Evolutionary conservation across 1,140 invertebrate genomes (phyloP), one percentile per base, ranked within the genome.

Genomic region (Zophobas atratus): DNA sequence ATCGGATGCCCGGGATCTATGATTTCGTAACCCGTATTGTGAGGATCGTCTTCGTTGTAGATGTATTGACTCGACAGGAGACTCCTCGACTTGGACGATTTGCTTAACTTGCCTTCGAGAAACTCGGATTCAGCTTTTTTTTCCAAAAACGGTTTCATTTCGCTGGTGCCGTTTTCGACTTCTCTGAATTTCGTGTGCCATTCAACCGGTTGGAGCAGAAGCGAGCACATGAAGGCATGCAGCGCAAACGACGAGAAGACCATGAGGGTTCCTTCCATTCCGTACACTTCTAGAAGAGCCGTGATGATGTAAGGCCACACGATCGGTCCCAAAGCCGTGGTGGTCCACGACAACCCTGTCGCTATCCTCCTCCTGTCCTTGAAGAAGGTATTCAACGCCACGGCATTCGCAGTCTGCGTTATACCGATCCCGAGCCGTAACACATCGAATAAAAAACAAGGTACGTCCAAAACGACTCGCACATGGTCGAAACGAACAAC

Each of bases 41-140:
- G 84, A 20, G 88, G 88, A 80, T 92, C 89, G 81, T 92, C 91
- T 79, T 92, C 90, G 82, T 92, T 92, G 80, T 90, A 91, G 35
- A 92, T 86, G 84, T 92, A 92, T 82, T 92, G 92, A 84, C 91
- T 92, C 73, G 90, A 90, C 81, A 91, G 89, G 39, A 90, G 32
- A 67, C 79, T 83, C 38, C 57, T 20, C 38, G 74, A 81, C 41
- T 75, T 75, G n/a, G 34, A 70, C 1, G 4, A 51, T 70, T 67
- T 70, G 2, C 35, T 53, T 5, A 86, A 85, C 6, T 86, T 79
- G 79, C 85, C 83, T 70, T 84, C 87, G 57, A 87, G 87, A 81
- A 88, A 88, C 8, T 86, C 86, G 77, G 84, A 86, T 74, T 88
- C 86, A 6, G 80, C 79, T 8, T 75, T 60, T 55, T 81, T 79